Evolutionary conservation across 2,113 vertebrate genomes (phyloP).

Genomic region (Pangasianodon hypophthalmus): DNA sequence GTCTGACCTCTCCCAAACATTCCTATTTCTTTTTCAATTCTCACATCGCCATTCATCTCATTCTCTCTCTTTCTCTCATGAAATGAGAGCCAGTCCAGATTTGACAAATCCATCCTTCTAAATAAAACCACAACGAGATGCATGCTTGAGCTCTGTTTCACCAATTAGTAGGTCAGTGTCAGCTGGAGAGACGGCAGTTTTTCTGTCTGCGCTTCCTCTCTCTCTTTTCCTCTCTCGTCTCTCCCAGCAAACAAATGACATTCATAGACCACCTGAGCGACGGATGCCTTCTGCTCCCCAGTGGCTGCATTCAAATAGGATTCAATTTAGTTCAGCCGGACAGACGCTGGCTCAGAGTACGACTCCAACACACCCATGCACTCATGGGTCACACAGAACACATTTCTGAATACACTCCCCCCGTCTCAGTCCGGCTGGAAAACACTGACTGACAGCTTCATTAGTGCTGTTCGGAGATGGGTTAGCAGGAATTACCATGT

Average conservation of each 20-base stretch:
- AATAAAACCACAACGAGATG: conserved; percentile 17
- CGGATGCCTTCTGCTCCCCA: conserved; percentile 59
- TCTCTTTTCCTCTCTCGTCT: conserved; percentile 65
- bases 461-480: not conserved
- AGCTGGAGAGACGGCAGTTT: conserved; percentile 32
- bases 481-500: conserved; percentile 11
- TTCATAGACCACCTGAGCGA: conserved; percentile 75
- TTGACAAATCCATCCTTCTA: conserved; percentile 35
- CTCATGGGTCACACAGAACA: conserved; percentile 41
- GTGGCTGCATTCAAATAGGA: conserved; percentile 70
- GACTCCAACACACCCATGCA: conserved; percentile 6
- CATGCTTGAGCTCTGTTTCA: conserved; percentile 31
- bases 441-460: conserved; percentile 34
- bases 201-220: not conserved
- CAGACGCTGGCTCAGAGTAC: conserved; percentile 28
- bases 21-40: conserved; percentile 48
- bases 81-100: conserved; percentile 41
- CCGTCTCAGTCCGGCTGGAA: conserved; percentile 8
- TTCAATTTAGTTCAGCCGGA: conserved; percentile 54
- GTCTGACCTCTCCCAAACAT: conserved; percentile 45
- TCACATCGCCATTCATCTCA: conserved; percentile 32
- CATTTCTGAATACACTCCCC: conserved; percentile 18
- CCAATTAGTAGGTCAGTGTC: conserved; percentile 46
- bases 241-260: conserved; percentile 71
- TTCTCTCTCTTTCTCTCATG: conserved; percentile 24